Conservation (phyloP, 2,797 vertebrate species). For the Cossypha heuglini region DNA sequence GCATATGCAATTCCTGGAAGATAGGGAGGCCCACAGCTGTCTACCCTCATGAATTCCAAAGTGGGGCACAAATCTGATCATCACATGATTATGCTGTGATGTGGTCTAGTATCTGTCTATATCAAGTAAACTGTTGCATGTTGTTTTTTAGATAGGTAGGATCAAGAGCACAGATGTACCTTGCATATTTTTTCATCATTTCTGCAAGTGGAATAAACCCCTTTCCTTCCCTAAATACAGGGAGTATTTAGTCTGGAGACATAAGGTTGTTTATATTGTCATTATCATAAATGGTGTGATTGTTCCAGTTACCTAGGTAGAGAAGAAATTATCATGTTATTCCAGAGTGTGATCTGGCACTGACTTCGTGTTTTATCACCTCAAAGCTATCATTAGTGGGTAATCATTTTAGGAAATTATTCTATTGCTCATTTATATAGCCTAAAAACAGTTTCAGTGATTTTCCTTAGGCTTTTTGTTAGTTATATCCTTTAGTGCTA, state of each 20-base stretch:
- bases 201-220: not conserved
- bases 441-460: not conserved
- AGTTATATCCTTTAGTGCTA: not conserved
- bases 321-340: slow-evolving; percentile 39
- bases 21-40: not conserved
- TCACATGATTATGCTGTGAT: not conserved
- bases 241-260: slow-evolving; percentile 17
- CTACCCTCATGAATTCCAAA: not conserved
- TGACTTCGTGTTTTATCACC: slow-evolving; percentile 34
- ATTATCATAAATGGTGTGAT: slow-evolving; percentile 47
- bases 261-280: slow-evolving; percentile 15
- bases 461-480: slow-evolving; percentile 9
- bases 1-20: not conserved
- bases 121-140: not conserved
- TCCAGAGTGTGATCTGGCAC: slow-evolving; percentile 9
- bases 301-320: slow-evolving; percentile 30
- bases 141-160: not conserved
- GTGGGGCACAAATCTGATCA: not conserved
- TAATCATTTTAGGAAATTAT: slow-evolving; percentile 55
- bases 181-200: not conserved
- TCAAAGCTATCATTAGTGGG: slow-evolving; percentile 47
- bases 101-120: not conserved
- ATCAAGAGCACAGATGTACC: not conserved
- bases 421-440: slow-evolving; percentile 31
- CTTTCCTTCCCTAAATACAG: not conserved